phyloP scores from a whole-genome alignment of 2,797 vertebrate species.

The Huso huso region DNA sequence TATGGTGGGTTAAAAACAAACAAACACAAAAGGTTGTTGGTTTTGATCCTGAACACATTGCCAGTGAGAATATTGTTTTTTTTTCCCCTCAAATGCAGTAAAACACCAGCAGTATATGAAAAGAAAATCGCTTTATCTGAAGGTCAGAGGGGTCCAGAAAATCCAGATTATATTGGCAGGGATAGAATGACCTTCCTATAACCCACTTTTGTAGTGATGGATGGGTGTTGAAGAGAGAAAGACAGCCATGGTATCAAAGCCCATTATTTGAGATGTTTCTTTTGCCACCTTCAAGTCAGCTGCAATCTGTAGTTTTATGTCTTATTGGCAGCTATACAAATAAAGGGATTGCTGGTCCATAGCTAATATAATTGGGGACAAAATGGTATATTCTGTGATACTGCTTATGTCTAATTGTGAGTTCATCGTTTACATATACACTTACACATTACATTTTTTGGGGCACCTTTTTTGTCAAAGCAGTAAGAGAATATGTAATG shows the following conservation, averaged over 20 bases:
- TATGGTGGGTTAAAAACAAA: no score
- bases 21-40: no score
- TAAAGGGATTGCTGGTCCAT: conserved; percentile 27
- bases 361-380: no score
- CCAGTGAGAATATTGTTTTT: conserved; percentile 8
- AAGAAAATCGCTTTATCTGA: conserved; percentile 21
- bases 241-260: conserved; percentile 22
- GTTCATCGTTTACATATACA: no score
- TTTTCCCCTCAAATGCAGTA: neutral
- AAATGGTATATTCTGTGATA: no score
- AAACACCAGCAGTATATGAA: conserved; percentile 9
- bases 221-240: conserved; percentile 34
- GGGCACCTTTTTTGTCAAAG: no score
- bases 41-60: conserved; percentile 6
- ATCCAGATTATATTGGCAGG: conserved; percentile 27
- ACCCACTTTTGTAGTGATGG: conserved; percentile 38
- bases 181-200: conserved; percentile 22
- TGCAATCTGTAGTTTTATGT: conserved; percentile 45
- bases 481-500: no score
- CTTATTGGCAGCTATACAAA: conserved; percentile 37
- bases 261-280: conserved; percentile 39
- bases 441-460: no score
- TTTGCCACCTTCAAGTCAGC: conserved; percentile 31
- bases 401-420: no score
- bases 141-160: conserved; percentile 25